phyloP scores from a whole-genome alignment of 1,140 invertebrate species.

The Drosophila punjabiensis region DNA sequence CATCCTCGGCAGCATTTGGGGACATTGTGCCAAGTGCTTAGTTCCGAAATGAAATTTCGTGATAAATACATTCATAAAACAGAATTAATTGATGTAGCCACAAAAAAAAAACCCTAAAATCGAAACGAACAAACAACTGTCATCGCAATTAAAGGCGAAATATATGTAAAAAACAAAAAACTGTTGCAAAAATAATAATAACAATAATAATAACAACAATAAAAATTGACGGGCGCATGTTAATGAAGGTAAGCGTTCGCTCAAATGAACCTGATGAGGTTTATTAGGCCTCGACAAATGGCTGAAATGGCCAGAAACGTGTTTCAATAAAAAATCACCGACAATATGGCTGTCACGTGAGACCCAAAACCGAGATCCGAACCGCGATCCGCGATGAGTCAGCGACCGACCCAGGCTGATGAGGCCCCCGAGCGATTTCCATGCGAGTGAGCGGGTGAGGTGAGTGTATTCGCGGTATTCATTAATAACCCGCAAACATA shows the following conservation, averaged over 20 bases:
- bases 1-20: constrained; percentile 18
- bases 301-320: constrained; percentile 47
- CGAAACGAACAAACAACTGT: constrained; percentile 26
- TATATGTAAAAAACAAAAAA: constrained; percentile 9
- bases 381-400: constrained; percentile 35
- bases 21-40: constrained; percentile 16
- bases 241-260: constrained; percentile 60
- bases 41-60: constrained; percentile 33
- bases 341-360: constrained; percentile 55
- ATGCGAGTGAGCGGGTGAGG: constrained; percentile 1
- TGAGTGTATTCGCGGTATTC: constrained; percentile 30
- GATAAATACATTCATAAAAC: constrained; percentile 43
- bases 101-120: constrained; percentile 16
- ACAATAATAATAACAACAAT: constrained; percentile 27
- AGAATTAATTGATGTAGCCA: constrained; percentile 39
- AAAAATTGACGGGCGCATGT: constrained; percentile 55
- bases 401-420: constrained; percentile 13
- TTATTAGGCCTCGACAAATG: constrained; percentile 58
- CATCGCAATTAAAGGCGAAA: constrained; percentile 53
- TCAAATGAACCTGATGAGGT: constrained; percentile 55
- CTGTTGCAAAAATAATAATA: constrained; percentile 44
- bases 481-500: constrained; percentile 39
- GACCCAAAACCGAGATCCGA: constrained; percentile 10
- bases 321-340: constrained; percentile 56
- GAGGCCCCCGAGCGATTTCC: constrained; percentile 31